A percentile compares a stretch with the other conserved stretches of the same genome.
Evolutionary conservation across 1,140 invertebrate genomes (phyloP).

Genomic region (Tenebrio molitor): DNA sequence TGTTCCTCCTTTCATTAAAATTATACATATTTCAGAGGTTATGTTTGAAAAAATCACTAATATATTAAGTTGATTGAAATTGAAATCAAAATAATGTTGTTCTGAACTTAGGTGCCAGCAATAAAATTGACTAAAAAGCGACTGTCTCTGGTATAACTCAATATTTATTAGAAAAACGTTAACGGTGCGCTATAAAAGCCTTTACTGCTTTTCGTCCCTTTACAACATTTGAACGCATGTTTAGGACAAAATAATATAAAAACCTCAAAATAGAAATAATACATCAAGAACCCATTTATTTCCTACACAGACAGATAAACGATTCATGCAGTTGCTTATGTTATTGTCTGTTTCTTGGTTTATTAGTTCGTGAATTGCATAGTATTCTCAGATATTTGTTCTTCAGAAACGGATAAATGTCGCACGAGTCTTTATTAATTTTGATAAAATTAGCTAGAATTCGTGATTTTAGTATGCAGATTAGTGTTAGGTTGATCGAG

Average conservation of each 20-base stretch:
- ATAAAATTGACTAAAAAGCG: slow-evolving; percentile 38
- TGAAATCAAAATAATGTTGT: background rate
- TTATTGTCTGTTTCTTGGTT: slow-evolving; percentile 5
- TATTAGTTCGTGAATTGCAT: slow-evolving; percentile 3
- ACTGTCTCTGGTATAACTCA: slow-evolving; percentile 42
- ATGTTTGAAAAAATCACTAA: too few relatives aligned
- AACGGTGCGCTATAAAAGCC: slow-evolving; percentile 43
- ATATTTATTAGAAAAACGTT: slow-evolving; percentile 46
- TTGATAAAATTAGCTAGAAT: background rate
- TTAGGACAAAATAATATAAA: slow-evolving; percentile 13
- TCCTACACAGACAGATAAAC: slow-evolving; percentile 1
- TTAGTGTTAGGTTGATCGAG: slow-evolving; percentile 32
- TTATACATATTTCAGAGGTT: too few relatives aligned
- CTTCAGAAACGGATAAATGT: background rate
- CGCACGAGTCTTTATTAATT: background rate
- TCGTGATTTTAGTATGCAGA: slow-evolving; percentile 8
- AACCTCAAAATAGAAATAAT: slow-evolving; percentile 32
- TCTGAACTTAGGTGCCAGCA: background rate
- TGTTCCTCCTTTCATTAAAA: too few relatives aligned
- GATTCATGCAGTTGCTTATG: slow-evolving; percentile 5
- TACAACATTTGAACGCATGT: background rate
- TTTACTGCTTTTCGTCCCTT: slow-evolving; percentile 38
- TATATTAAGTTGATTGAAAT: too few relatives aligned
- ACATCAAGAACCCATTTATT: slow-evolving; percentile 8
- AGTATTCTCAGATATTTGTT: background rate